Conservation (phyloP, 35 echinoderm and acorn worm species). For the Nesometra sesokonis region DNA sequence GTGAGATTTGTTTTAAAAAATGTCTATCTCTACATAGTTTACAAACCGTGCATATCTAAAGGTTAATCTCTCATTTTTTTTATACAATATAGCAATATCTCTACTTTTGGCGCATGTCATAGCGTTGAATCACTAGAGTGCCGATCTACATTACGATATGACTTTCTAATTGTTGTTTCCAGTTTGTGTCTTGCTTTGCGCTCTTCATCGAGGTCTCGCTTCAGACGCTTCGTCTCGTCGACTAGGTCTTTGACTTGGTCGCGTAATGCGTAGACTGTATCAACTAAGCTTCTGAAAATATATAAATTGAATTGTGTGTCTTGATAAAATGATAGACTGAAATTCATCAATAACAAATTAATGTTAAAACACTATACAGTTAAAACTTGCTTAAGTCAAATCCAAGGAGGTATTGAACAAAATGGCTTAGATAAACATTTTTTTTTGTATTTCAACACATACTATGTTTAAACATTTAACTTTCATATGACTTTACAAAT, state of each 20-base stretch:
- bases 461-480: too few species aligned
- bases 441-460: too few species aligned
- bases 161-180: slow-evolving; percentile 71
- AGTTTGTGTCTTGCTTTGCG: slow-evolving; percentile 65
- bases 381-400: too few species aligned
- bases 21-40: neutral
- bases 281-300: slow-evolving; percentile 79
- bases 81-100: neutral
- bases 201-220: slow-evolving; percentile 74
- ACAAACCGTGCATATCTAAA: neutral
- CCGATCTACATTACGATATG: slow-evolving; percentile 74
- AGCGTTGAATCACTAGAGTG: neutral
- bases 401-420: too few species aligned
- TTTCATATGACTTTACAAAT: too few species aligned
- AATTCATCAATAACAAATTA: too few species aligned
- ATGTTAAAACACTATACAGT: too few species aligned
- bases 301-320: neutral
- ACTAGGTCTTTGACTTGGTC: slow-evolving; percentile 97
- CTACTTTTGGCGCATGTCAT: neutral
- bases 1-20: neutral
- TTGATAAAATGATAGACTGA: too few species aligned
- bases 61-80: neutral
- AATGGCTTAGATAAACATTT: too few species aligned
- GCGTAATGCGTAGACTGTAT: slow-evolving; percentile 90
- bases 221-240: slow-evolving; percentile 89